A percentile compares a stretch with the other conserved stretches of the same genome.
Conservation (phyloP, 2,797 vertebrate species). For the Bryconaethiops microstoma region DNA sequence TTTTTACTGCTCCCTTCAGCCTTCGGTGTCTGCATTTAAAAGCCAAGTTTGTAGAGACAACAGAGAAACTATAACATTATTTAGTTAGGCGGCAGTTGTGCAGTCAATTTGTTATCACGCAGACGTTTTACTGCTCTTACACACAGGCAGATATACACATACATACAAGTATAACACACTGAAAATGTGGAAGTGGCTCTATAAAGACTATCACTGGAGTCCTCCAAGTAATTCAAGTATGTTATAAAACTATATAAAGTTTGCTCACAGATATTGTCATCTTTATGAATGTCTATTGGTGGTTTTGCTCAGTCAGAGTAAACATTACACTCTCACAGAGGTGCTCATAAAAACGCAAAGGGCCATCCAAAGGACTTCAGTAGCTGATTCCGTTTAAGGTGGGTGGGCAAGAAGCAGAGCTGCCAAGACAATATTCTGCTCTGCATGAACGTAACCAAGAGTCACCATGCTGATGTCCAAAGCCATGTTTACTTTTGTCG, state of each 20-base stretch:
- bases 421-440: conserved; percentile 61
- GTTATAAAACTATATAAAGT: conserved; percentile 26
- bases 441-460: conserved; percentile 13
- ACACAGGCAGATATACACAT: background rate
- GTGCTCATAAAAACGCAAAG: conserved; percentile 67
- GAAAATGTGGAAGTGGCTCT: conserved; percentile 3
- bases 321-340: conserved; percentile 62
- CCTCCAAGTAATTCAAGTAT: background rate
- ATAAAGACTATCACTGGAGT: background rate
- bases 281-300: conserved; percentile 14
- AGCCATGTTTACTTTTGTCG: background rate
- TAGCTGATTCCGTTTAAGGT: conserved; percentile 72
- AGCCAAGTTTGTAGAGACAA: conserved; percentile 38
- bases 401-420: conserved; percentile 70
- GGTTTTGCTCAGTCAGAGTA: conserved; percentile 56
- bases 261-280: background rate
- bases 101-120: conserved; percentile 50
- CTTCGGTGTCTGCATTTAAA: conserved; percentile 17
- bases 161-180: conserved; percentile 15
- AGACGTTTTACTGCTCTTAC: conserved; percentile 44
- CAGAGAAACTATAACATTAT: conserved; percentile 38
- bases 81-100: conserved; percentile 51
- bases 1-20: conserved; percentile 12
- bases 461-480: background rate
- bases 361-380: conserved; percentile 63